Evolutionary conservation across 2,888 invertebrate genomes (phyloP).

Genomic region (Fragum sueziense): DNA sequence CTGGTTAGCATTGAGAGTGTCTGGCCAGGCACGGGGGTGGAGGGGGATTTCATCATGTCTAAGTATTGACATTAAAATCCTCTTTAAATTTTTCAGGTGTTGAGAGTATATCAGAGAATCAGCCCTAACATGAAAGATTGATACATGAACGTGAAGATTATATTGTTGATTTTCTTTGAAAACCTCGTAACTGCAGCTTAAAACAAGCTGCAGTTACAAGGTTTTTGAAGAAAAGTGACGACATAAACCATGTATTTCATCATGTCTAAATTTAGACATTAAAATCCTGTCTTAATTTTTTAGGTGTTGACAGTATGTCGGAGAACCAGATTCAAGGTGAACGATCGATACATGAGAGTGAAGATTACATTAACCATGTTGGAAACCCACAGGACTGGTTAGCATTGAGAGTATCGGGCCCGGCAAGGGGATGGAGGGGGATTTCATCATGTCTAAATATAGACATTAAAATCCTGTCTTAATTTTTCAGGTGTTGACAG

Average conservation of each 20-base stretch:
- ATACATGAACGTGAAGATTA: slow-evolving; percentile 67
- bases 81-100: slow-evolving; percentile 27
- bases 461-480: too few relatives aligned
- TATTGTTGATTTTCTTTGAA: too few relatives aligned
- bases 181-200: too few relatives aligned
- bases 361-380: slow-evolving; percentile 72
- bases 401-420: slow-evolving; percentile 77
- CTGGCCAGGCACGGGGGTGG: slow-evolving; percentile 77
- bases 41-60: slow-evolving; percentile 77
- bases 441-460: slow-evolving; percentile 78
- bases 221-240: slow-evolving; percentile 77
- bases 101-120: slow-evolving; percentile 33
- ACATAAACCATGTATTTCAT: slow-evolving; percentile 76
- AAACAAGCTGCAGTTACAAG: slow-evolving; percentile 79
- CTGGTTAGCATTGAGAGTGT: slow-evolving; percentile 80
- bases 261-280: slow-evolving; percentile 78
- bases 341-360: slow-evolving; percentile 59
- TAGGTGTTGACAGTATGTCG: slow-evolving; percentile 39
- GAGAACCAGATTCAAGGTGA: slow-evolving; percentile 42
- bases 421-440: slow-evolving; percentile 74
- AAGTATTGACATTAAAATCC: slow-evolving; percentile 62
- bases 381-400: slow-evolving; percentile 80
- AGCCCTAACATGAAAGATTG: slow-evolving; percentile 48
- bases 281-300: background rate
- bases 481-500: slow-evolving; percentile 37